Base-by-base conservation (phyloP, 2,113 vertebrate species). In the Nycticebus coucang region DNA sequence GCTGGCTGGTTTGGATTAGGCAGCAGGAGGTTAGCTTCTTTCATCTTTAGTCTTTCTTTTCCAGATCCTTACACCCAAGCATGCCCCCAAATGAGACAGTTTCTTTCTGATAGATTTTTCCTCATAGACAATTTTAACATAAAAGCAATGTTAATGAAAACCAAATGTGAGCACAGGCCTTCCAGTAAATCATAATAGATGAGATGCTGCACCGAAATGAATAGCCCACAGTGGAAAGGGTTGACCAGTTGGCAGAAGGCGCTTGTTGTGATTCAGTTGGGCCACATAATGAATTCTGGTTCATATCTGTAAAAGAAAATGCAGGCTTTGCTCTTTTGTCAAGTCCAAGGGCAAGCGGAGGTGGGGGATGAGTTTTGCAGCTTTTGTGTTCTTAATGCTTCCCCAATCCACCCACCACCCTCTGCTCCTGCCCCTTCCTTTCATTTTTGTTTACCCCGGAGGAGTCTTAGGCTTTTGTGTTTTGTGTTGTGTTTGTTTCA, bases 131-230 rank as follows among this genome's bases (percentile, higher is more conserved):
- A 55, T 71, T 78, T 95, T 82, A 93, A 87, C 81, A 78, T 94
- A 82, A 97, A 83, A 96, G 88, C 94, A 93, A 41, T 89, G 86
- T 91, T 97, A 90, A 95, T 96, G 91, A 84, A 95, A 97, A 97
- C 93, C 87, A 85, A 97, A 96, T 93, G 95, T 97, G 95, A 78
- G n/a, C 74, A 60, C 94, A 69, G 87, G 91, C 88, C 82, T 97
- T 98, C 97, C 89, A 87, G 93, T 94, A 97, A 97, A 94, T 96
- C 91, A 59, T 97, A 89, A 81, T 87, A 92, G 96, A 97, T 92
- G 89, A 95, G 92, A 96, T 55, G 93, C 64, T 80, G 80, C 75
- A 35, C 92, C 28, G 4, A 94, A 91, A 79, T n/a, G 55, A 96
- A 90, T 84, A 92, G 66, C 91, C 81, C 66, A 9, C 74, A 17